Evolutionary conservation across 2,888 invertebrate genomes (phyloP).

Genomic region (Sipha maydis): DNA sequence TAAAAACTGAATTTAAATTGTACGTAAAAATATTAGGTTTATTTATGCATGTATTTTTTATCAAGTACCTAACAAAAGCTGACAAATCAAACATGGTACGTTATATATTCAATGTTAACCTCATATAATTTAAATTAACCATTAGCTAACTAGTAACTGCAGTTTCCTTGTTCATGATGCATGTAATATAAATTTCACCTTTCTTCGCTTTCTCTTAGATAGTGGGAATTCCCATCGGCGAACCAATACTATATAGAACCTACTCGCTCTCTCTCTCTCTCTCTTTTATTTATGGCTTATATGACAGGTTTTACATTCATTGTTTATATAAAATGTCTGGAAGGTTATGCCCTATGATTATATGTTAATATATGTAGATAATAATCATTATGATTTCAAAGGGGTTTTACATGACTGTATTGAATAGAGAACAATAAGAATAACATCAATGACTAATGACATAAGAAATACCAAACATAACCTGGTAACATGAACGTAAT

Average conservation of each 20-base stretch:
- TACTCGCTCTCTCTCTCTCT: neutral
- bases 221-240: conserved; percentile 31
- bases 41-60: too few species aligned
- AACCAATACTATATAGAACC: neutral
- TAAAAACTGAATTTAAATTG: too few species aligned
- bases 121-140: neutral
- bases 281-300: neutral
- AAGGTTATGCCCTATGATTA: conserved; percentile 34
- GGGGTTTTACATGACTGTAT: conserved; percentile 38
- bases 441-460: neutral
- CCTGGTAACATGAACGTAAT: too few species aligned
- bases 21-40: too few species aligned
- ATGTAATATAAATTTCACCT: conserved; percentile 34
- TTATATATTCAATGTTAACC: neutral
- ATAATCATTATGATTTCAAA: conserved; percentile 5
- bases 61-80: neutral
- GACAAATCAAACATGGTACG: neutral
- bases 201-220: conserved; percentile 52
- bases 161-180: neutral
- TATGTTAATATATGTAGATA: neutral
- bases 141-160: neutral
- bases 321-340: neutral
- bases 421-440: conserved; percentile 26
- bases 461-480: neutral
- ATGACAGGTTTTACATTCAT: conserved; percentile 15